Conservation (phyloP, 2,113 vertebrate genomes). For the Orycteropus afer region DNA sequence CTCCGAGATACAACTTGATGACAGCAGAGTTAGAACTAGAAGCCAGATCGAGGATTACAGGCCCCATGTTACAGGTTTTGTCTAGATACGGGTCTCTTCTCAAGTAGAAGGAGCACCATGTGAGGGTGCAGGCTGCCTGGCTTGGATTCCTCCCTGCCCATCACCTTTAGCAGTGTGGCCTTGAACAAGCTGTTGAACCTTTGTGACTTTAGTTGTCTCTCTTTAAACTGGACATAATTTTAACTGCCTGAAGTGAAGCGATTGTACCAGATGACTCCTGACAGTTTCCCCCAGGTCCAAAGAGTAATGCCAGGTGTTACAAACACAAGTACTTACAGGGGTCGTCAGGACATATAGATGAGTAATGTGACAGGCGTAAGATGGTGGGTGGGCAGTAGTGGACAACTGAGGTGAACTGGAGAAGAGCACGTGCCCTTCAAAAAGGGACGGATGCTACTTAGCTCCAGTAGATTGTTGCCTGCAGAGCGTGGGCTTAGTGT, state of each 20-base stretch:
- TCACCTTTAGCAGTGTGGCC: neutral
- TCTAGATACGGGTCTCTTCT: neutral
- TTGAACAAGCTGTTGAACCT: neutral
- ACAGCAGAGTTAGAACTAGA: neutral
- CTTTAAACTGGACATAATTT: neutral
- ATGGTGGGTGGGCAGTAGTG: neutral
- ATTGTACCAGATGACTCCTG: neutral
- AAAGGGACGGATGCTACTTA: neutral
- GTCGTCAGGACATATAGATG: neutral
- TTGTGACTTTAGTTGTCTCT: neutral
- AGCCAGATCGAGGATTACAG: neutral
- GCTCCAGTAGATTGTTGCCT: neutral
- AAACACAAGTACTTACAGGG: neutral
- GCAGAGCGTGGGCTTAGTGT: neutral
- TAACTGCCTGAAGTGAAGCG: neutral
- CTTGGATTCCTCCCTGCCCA: neutral
- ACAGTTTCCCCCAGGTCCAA: neutral
- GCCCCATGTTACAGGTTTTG: neutral
- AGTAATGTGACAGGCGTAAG: neutral
- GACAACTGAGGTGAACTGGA: neutral
- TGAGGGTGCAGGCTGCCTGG: neutral
- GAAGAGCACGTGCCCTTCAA: neutral
- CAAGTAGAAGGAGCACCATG: neutral
- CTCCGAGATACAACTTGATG: neutral
- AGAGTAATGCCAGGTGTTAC: neutral